phyloP scores from a whole-genome alignment of 2,113 vertebrate species.

The Montifringilla adamsi region DNA sequence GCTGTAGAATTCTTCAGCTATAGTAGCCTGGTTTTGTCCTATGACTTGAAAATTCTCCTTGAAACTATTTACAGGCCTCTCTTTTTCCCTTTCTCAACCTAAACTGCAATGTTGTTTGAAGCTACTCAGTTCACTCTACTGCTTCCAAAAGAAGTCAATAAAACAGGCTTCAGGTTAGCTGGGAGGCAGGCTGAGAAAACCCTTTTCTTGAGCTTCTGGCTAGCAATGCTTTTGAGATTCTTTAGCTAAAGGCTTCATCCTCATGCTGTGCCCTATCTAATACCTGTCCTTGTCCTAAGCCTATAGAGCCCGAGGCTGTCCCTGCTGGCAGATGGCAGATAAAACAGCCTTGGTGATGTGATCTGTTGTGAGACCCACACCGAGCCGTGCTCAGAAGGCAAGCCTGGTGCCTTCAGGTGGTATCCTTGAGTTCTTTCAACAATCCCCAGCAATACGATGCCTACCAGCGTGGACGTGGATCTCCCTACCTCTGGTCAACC shows the following conservation, averaged over 20 bases:
- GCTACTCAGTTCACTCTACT: background rate
- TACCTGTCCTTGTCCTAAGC: background rate
- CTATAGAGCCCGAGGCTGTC: background rate
- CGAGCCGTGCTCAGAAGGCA: fast-evolving
- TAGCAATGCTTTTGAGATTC: background rate
- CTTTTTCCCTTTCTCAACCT: background rate
- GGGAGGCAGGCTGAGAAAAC: background rate
- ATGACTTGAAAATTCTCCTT: background rate
- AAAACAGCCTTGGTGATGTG: background rate
- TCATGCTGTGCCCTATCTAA: background rate
- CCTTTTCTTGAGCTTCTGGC: background rate
- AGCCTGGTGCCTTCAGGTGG: background rate
- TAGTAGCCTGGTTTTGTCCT: background rate
- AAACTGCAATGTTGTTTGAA: background rate
- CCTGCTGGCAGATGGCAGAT: background rate
- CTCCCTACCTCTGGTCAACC: background rate
- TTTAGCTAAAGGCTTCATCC: background rate
- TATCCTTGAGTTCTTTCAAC: background rate
- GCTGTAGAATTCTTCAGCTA: background rate
- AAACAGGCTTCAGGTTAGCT: background rate
- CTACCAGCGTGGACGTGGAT: background rate
- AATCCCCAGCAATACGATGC: background rate
- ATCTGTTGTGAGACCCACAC: background rate
- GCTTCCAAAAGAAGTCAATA: background rate
- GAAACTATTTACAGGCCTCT: background rate